These are phyloP conservation scores for Euzetes globulus DNA, from an alignment of 2,888 invertebrate species.

Conservation along the genomic window DNA sequence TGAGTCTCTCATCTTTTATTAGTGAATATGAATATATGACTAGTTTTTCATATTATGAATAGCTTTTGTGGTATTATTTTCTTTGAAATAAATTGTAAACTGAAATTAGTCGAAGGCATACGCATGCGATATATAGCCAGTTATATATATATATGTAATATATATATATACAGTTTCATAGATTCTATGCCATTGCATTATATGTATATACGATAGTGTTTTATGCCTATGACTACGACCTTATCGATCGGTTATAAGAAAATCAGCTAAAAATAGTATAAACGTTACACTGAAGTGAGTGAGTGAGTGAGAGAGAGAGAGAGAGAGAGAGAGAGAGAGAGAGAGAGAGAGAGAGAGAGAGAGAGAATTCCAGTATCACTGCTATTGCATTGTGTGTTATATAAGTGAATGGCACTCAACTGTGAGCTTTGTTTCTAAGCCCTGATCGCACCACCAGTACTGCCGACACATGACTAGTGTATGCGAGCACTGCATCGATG, in stretches of 20 bases:
- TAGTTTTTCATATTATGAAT: neutral
- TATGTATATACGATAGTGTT: neutral
- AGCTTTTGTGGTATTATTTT: constrained; percentile 12
- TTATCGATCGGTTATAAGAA: constrained; percentile 14
- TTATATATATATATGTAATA: neutral
- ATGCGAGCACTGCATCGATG: neutral
- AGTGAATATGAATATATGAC: neutral
- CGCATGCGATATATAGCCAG: constrained; percentile 4
- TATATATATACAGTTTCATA: neutral
- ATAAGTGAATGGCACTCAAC: constrained; percentile 15
- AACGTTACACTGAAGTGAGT: neutral
- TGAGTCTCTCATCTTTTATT: neutral
- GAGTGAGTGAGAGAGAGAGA: neutral
- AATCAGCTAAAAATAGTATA: constrained; percentile 16
- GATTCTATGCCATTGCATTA: neutral
- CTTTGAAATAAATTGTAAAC: neutral
- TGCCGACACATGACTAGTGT: neutral
- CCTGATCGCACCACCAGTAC: neutral
- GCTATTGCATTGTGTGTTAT: neutral
- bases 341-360: neutral
- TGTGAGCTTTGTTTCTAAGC: constrained; percentile 19
- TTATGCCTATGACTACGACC: neutral
- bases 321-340: neutral
- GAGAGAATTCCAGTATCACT: neutral
- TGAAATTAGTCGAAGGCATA: neutral